Evolutionary conservation across 2,113 vertebrate species (phyloP).

Genomic region (Saguinus imperator): DNA sequence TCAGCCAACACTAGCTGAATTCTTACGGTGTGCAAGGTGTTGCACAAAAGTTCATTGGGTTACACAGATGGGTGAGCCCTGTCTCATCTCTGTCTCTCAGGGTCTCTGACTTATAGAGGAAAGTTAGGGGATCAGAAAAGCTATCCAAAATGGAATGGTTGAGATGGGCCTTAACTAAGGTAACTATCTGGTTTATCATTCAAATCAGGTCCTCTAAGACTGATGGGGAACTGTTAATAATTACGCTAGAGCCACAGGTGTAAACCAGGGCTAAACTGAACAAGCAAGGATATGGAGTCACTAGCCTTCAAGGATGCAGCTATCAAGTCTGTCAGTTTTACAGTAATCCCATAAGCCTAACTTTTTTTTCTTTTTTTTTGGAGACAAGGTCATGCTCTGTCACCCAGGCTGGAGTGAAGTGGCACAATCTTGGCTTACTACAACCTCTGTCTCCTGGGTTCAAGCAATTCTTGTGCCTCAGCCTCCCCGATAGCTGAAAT

Average conservation of each 20-base stretch:
- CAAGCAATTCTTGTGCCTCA: no score
- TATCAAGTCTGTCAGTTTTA: neutral
- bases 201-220: neutral
- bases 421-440: no score
- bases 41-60: neutral
- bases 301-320: neutral
- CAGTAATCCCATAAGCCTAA: neutral
- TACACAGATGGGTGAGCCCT: fast-evolving
- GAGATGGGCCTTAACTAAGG: neutral
- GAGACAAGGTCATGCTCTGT: no score
- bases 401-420: no score
- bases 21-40: neutral
- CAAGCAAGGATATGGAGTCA: neutral
- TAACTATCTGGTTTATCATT: neutral
- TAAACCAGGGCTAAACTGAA: neutral
- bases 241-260: neutral
- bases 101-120: neutral
- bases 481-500: no score
- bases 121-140: neutral
- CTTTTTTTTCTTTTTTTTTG: neutral
- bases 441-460: no score
- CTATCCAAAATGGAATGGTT: neutral
- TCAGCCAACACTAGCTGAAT: neutral
- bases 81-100: neutral
- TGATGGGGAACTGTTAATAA: neutral